Evolutionary conservation across 2,113 vertebrate species (phyloP).

Genomic region (Peromyscus californicus): DNA sequence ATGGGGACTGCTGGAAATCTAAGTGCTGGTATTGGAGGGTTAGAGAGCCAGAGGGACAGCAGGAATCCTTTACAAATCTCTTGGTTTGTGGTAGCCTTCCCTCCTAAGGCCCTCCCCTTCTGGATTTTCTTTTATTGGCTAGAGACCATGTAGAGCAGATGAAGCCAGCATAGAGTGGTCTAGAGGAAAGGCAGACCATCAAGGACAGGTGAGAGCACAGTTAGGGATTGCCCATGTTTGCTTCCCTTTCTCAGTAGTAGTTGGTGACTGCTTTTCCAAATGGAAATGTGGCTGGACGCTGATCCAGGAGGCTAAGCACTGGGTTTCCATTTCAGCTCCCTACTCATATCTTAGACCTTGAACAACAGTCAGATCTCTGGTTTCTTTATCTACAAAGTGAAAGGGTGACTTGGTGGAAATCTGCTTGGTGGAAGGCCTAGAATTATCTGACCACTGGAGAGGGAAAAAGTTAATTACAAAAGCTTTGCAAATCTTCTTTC

Average conservation of each 20-base stretch:
- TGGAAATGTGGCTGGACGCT: background rate
- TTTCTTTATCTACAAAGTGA: background rate
- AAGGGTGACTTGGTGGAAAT: background rate
- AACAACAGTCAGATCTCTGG: background rate
- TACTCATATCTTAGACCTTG: background rate
- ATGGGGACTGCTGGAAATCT: background rate
- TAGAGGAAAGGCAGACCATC: too few relatives aligned
- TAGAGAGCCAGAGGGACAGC: background rate
- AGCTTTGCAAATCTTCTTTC: background rate
- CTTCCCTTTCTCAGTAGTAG: background rate
- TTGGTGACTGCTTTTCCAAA: too few relatives aligned
- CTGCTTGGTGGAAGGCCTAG: background rate
- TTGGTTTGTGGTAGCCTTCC: background rate
- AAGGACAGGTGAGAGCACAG: background rate
- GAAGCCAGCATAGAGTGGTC: background rate
- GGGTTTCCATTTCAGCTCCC: background rate
- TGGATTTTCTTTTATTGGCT: conserved; percentile 37
- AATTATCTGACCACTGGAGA: conserved; percentile 15
- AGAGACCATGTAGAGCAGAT: background rate
- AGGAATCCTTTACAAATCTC: background rate
- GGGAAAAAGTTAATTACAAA: background rate
- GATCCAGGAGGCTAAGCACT: background rate
- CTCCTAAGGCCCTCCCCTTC: background rate
- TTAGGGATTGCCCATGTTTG: rapidly evolving
- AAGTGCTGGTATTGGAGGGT: background rate